Conservation (phyloP, 2,113 vertebrate species). For the Rhinolophus ferrumequinum region DNA sequence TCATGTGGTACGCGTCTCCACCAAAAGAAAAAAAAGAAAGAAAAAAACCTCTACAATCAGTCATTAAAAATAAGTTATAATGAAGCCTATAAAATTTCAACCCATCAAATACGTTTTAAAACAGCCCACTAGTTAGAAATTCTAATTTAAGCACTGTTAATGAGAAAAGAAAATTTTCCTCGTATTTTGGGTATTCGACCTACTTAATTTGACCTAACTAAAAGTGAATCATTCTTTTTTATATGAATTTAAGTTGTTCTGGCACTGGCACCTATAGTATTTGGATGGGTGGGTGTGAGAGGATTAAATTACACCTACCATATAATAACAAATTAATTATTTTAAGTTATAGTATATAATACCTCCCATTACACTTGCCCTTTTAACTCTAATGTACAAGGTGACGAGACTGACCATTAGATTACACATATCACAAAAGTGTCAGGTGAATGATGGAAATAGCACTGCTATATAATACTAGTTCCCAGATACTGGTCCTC, state of each 20-base stretch:
- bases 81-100: neutral
- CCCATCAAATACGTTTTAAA: neutral
- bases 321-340: neutral
- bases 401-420: neutral
- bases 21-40: neutral
- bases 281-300: neutral
- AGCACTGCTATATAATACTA: no score
- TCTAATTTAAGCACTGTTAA: neutral
- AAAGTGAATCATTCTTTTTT: neutral
- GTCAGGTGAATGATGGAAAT: neutral
- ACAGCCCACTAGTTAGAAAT: neutral
- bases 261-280: neutral
- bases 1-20: neutral
- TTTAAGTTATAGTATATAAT: neutral
- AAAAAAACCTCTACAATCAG: neutral
- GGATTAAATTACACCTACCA: neutral
- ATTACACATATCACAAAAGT: neutral
- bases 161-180: neutral
- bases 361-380: neutral
- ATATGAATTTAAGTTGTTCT: neutral
- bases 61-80: constrained; percentile 1
- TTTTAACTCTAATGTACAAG: neutral
- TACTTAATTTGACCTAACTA: neutral
- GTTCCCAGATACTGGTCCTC: neutral
- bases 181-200: neutral